Conservation (phyloP, 1,140 invertebrate genomes). For the Dreissena rostriformis region DNA sequence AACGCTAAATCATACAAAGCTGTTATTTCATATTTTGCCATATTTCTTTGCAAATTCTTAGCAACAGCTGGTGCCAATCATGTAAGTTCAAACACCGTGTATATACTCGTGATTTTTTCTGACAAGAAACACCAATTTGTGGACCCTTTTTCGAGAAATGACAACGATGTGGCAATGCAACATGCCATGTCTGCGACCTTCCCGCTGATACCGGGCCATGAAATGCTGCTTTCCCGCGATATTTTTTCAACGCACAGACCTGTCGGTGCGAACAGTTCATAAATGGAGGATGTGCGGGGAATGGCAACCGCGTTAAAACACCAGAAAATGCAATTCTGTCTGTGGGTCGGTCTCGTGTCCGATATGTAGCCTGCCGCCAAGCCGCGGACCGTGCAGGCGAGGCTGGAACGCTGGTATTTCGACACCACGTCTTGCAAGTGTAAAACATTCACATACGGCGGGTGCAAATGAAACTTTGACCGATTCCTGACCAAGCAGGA, state of each 20-base stretch:
- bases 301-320: constrained; percentile 79
- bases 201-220: constrained; percentile 70
- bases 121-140: too few species aligned
- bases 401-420: constrained; percentile 75
- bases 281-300: constrained; percentile 80
- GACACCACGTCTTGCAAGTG: constrained; percentile 77
- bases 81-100: too few species aligned
- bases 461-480: constrained; percentile 27
- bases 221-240: constrained; percentile 73
- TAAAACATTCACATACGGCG: constrained; percentile 53
- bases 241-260: constrained; percentile 78
- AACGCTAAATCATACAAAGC: too few species aligned
- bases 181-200: constrained; percentile 58
- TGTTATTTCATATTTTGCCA: too few species aligned
- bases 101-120: too few species aligned
- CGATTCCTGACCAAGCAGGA: constrained; percentile 26
- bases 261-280: constrained; percentile 78
- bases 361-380: constrained; percentile 53
- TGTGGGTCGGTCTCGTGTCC: constrained; percentile 56
- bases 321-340: constrained; percentile 61
- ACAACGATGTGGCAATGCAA: constrained; percentile 61
- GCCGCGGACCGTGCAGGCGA: constrained; percentile 71
- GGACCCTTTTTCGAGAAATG: too few species aligned
- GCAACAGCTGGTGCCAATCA: too few species aligned
- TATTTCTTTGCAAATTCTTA: too few species aligned